Evolutionary conservation across 2,113 vertebrate genomes (phyloP).

Genomic region (Piaya cayana): DNA sequence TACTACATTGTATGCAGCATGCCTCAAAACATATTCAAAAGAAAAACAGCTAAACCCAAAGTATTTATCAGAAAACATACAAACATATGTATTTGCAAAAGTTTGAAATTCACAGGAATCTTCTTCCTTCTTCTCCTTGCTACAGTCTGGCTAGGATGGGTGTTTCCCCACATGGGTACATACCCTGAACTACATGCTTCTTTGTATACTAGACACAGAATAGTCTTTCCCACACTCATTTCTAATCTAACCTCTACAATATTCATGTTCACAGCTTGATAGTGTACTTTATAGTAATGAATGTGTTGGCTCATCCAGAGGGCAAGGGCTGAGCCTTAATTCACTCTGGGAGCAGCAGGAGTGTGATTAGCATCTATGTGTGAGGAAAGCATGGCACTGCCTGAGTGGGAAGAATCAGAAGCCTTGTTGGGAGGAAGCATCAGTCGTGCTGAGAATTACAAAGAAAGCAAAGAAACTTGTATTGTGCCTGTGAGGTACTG

Average conservation of each 20-base stretch:
- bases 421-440: neutral
- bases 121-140: neutral
- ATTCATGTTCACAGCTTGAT: neutral
- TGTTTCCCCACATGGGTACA: neutral
- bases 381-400: neutral
- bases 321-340: neutral
- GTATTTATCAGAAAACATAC: neutral
- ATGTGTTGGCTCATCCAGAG: neutral
- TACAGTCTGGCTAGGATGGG: neutral
- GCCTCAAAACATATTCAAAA: neutral
- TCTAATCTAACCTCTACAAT: neutral
- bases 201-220: neutral
- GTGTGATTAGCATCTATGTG: neutral
- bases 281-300: neutral
- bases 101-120: neutral
- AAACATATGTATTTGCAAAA: neutral
- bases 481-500: neutral
- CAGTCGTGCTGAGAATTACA: neutral
- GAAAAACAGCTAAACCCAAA: neutral
- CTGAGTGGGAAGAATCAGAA: neutral
- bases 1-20: neutral
- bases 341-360: neutral
- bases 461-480: neutral
- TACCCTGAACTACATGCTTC: neutral
- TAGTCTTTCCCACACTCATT: neutral